These are phyloP conservation scores for Tetramorium bicarinatum DNA, from an alignment of 2,888 invertebrate species.

Conservation along the genomic window DNA sequence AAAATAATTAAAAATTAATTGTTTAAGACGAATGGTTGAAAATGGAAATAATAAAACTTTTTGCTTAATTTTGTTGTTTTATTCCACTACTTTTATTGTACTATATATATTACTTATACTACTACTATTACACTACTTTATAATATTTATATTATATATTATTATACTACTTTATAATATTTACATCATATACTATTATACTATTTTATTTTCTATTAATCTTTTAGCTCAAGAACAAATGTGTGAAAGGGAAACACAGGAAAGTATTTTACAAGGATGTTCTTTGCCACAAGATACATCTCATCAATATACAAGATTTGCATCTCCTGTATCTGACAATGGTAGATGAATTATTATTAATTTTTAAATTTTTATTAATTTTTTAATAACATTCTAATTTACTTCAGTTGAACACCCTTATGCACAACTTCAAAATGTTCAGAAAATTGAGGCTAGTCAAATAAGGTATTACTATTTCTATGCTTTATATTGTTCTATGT, in stretches of 20 bases:
- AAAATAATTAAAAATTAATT: neutral
- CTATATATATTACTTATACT: neutral
- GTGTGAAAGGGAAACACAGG: constrained; percentile 85
- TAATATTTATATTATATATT: no score
- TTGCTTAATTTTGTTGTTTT: neutral
- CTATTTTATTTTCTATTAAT: neutral
- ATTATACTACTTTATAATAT: neutral
- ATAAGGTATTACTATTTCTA: constrained; percentile 75
- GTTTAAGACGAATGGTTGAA: neutral
- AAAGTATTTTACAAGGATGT: constrained; percentile 88
- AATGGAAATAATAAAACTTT: constrained; percentile 13
- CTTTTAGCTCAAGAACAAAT: constrained; percentile 75
- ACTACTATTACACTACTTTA: neutral
- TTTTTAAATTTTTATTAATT: constrained; percentile 15
- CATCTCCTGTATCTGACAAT: constrained; percentile 90
- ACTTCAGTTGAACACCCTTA: constrained; percentile 90
- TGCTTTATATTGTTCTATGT: neutral
- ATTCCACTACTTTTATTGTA: neutral
- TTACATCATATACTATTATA: neutral
- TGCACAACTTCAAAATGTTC: constrained; percentile 89
- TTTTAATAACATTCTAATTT: constrained; percentile 21
- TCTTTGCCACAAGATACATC: constrained; percentile 88
- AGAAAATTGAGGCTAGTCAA: constrained; percentile 81
- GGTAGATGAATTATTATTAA: constrained; percentile 82
- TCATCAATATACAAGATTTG: constrained; percentile 90